Conservation (phyloP, 2,888 invertebrate species). For the Scaptomyza flava region DNA sequence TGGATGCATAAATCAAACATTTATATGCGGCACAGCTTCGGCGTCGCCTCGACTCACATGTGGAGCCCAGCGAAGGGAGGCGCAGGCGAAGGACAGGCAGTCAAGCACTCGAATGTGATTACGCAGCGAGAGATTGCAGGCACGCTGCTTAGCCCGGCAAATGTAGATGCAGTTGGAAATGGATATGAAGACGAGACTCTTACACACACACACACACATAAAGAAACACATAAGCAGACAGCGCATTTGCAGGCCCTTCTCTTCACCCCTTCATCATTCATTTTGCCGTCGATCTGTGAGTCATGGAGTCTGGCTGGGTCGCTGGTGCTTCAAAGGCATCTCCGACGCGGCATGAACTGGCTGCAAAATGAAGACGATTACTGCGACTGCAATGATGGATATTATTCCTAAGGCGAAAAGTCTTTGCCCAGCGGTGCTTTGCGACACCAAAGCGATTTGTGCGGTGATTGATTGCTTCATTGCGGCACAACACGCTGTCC, state of each 20-base stretch:
- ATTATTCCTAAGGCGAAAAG: conserved; percentile 81
- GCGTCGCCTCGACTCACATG: conserved; percentile 72
- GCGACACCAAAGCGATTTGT: conserved; percentile 80
- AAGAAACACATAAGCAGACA: conserved; percentile 42
- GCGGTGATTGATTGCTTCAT: conserved; percentile 77
- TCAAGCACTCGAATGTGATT: conserved; percentile 76
- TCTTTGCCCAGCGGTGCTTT: conserved; percentile 80
- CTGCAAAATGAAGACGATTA: conserved; percentile 78
- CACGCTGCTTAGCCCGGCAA: conserved; percentile 49
- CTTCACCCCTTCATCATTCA: conserved; percentile 7
- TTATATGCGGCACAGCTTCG: conserved; percentile 79
- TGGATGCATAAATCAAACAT: conserved; percentile 81
- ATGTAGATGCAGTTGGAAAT: conserved; percentile 13
- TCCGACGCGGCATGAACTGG: conserved; percentile 70
- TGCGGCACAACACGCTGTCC: conserved; percentile 67
- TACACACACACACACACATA: conserved; percentile 35
- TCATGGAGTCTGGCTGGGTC: conserved; percentile 55
- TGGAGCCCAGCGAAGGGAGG: conserved; percentile 35
- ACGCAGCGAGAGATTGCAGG: conserved; percentile 78
- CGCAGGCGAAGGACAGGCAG: background rate
- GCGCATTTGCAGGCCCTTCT: conserved; percentile 10
- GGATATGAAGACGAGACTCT: conserved; percentile 53
- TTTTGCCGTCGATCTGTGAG: conserved; percentile 58
- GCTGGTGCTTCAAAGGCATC: conserved; percentile 77
- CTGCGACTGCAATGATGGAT: conserved; percentile 76